Conservation (phyloP, 2,797 vertebrate genomes). For the Mormyrops boulengeri region DNA sequence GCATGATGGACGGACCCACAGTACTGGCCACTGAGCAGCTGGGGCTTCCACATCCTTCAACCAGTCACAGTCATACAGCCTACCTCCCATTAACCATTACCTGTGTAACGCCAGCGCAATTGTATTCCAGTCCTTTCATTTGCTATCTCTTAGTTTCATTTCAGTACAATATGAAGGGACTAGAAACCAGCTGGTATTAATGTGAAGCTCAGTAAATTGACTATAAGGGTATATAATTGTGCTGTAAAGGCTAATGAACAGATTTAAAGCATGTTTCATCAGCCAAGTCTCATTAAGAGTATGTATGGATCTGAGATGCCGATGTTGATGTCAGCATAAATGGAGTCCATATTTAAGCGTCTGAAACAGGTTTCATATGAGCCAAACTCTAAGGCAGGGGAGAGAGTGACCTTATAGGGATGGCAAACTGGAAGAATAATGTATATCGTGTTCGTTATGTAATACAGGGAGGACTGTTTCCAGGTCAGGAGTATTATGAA, state of each 20-base stretch:
- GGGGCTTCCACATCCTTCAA: slow-evolving; percentile 18
- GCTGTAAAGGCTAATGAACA: neutral
- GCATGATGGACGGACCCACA: neutral
- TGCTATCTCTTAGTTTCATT: neutral
- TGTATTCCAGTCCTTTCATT: neutral
- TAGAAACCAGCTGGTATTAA: neutral
- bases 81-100: neutral
- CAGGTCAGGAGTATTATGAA: neutral
- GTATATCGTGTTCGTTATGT: neutral
- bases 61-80: slow-evolving; percentile 35
- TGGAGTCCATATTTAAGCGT: neutral
- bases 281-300: neutral
- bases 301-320: neutral
- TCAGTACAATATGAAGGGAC: neutral
- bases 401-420: neutral
- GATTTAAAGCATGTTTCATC: neutral
- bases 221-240: neutral
- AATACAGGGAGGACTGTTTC: neutral
- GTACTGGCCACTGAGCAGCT: slow-evolving; percentile 37
- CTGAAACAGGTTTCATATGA: neutral
- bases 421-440: neutral
- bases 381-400: neutral
- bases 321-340: neutral
- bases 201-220: neutral
- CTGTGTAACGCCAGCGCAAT: neutral